phyloP scores from a whole-genome alignment of 2,113 vertebrate species.

The Marmota monax region DNA sequence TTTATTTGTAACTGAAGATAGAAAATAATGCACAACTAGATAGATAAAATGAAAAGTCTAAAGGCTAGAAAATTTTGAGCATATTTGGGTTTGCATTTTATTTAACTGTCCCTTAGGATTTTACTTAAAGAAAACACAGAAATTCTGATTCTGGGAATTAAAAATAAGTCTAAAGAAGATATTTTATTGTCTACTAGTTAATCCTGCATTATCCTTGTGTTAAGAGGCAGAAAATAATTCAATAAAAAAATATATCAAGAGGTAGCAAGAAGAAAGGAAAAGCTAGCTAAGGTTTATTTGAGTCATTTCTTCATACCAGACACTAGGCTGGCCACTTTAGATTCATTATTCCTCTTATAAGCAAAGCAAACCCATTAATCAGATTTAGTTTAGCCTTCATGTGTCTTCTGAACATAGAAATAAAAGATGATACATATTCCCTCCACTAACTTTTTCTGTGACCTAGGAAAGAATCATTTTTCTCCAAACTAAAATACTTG shows the following conservation, averaged over 20 bases:
- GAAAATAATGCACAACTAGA: not conserved
- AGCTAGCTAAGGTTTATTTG: not conserved
- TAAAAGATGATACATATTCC: not conserved
- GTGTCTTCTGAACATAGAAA: not conserved
- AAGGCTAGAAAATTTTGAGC: not conserved
- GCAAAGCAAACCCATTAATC: not conserved
- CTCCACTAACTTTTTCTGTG: not conserved
- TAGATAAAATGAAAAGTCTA: not conserved
- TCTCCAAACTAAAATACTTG: not conserved
- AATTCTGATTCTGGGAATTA: conserved; percentile 14
- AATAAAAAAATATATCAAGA: conserved; percentile 34
- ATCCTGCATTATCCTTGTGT: not conserved
- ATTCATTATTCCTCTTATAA: not conserved
- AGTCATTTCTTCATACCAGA: not conserved
- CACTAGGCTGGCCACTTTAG: not conserved
- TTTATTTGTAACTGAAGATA: not conserved
- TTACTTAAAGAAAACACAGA: conserved; percentile 55
- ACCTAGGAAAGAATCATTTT: not conserved
- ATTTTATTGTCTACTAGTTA: not conserved
- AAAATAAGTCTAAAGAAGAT: conserved; percentile 39
- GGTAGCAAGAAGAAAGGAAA: not conserved
- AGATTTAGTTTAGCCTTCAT: not conserved
- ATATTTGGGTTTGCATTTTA: not conserved
- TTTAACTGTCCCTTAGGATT: conserved; percentile 31
- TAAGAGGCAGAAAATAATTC: not conserved